Base-by-base conservation (phyloP, 2,888 invertebrate species). In the Drosophila nigricruria region DNA sequence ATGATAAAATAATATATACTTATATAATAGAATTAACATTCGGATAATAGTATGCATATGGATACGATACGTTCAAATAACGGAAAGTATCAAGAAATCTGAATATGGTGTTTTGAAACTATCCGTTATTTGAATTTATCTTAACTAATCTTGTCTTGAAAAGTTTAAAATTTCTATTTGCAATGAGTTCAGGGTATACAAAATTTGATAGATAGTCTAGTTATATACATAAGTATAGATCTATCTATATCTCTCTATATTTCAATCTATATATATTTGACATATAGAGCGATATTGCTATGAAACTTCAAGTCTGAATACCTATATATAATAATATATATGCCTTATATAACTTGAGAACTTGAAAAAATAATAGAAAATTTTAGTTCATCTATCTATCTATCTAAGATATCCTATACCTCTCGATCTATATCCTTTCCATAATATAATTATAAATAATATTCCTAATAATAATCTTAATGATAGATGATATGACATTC, bases 401-500 rank as follows among this genome's bases (percentile, higher is more conserved):
- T 6, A 6, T 27, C 27, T 27, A 27, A 27, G 27, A 6, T 27
- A 27, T 27, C 1, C 36, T 36, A 12, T 32, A 10, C 12, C 14
- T 34, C 1, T 34, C 34, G 4, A 34, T 34, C 14, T 34, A 14
- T 34, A 34, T 34, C 14, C 9, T 14, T 34, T 34, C 3, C 14
- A 4, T 34, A 34, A 14, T 14, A 10, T 1, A 12, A 3, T 12
- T 32, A 30, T 30, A 9, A 10, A 25, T 25, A 25, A 25, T 3
- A 25, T 25, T 25, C 25, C 3, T 9, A 30, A 30, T 30, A 0
- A 9, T 30, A 3, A 30, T 30, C 18, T 18, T 10, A 47, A 47
- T 47, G 45, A 25, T 27, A n/a, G n/a, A n/a, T 27, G 2, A 4
- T 18, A 52, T 42, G 67, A 58, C 68, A 68, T 64, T 65, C 63